Evolutionary conservation across 2,113 vertebrate genomes (phyloP), one percentile per base, ranked within the genome.

Genomic region (Cranoglanis bouderius): DNA sequence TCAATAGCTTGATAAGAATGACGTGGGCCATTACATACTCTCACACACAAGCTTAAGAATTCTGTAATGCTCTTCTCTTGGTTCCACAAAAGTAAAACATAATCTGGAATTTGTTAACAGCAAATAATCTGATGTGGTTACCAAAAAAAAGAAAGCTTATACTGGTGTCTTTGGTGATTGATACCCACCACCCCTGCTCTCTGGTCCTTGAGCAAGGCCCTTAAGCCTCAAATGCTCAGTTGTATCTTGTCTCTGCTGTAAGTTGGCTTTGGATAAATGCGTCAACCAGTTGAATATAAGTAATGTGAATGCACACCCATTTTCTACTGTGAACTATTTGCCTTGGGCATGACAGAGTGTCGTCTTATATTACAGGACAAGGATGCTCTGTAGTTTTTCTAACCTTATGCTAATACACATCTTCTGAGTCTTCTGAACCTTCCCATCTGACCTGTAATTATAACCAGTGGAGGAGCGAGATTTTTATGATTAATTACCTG

Each of bases 401-500:
- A 67, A 65, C 53, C 29, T 57, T 38, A 59, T 72, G 81, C 74
- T 85, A 91, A 61, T 46, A 38, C 35, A 83, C 46, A 51, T 87
- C 75, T 88, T 83, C 72, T 57, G 51, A 85, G 38, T 84, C 81
- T 88, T 70, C 82, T 85, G 51, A 87, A 63, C 78, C 46, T 55
- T 35, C 87, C 40, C 16, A 16, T 26, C 75, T 87, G 88, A 89
- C 61, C 85, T 89, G 81, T 74, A 89, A 89, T 85, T 55, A 70
- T 61, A 89, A 75, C 85, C 88, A 85, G 63, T 32, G 53, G 26
- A 81, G 49, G 75, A 32, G 51, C 9, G 40, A 61, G 59, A 63
- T 32, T 93, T 88, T 91, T 90, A 86, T 90, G 88, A 89, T 87
- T 93, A 94, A 95, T 93, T 91, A 92, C 81, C 85, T 87, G 90